A percentile compares a stretch with the other conserved stretches of the same genome.
Evolutionary conservation across 1,140 invertebrate species (phyloP).

Genomic region (Pteromalus puparum): DNA sequence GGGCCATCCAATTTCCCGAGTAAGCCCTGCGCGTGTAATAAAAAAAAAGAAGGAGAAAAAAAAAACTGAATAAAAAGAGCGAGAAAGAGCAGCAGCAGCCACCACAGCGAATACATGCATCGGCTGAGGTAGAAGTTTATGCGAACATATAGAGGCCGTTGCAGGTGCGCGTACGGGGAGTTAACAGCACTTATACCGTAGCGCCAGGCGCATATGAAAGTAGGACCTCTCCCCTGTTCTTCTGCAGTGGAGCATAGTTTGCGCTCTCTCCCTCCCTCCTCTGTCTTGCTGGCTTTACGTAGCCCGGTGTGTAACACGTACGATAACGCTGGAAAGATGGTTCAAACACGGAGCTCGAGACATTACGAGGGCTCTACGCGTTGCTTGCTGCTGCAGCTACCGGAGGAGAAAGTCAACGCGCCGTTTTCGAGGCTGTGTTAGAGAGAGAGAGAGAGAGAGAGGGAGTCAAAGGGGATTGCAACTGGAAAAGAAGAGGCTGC

Average conservation of each 20-base stretch:
- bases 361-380: slow-evolving; percentile 53
- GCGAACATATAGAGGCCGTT: slow-evolving; percentile 37
- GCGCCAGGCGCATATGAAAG: slow-evolving; percentile 60
- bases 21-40: not conserved
- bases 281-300: slow-evolving; percentile 19
- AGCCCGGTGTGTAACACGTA: not conserved
- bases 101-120: slow-evolving; percentile 46
- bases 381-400: not conserved
- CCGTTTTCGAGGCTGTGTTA: not conserved
- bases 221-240: slow-evolving; percentile 46
- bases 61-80: not conserved
- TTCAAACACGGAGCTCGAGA: slow-evolving; percentile 48
- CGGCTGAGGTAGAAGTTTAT: slow-evolving; percentile 55
- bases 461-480: slow-evolving; percentile 5
- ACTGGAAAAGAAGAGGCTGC: not conserved
- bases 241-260: not conserved
- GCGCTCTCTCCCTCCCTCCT: slow-evolving; percentile 21
- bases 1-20: not conserved
- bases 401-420: not conserved
- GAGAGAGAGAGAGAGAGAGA: not conserved
- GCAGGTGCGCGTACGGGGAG: slow-evolving; percentile 61
- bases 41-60: not conserved
- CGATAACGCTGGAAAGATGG: slow-evolving; percentile 39
- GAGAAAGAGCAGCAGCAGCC: not conserved
- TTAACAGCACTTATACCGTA: slow-evolving; percentile 64